phyloP scores from a whole-genome alignment of 1,140 invertebrate genomes.

The Cydia strobilella region DNA sequence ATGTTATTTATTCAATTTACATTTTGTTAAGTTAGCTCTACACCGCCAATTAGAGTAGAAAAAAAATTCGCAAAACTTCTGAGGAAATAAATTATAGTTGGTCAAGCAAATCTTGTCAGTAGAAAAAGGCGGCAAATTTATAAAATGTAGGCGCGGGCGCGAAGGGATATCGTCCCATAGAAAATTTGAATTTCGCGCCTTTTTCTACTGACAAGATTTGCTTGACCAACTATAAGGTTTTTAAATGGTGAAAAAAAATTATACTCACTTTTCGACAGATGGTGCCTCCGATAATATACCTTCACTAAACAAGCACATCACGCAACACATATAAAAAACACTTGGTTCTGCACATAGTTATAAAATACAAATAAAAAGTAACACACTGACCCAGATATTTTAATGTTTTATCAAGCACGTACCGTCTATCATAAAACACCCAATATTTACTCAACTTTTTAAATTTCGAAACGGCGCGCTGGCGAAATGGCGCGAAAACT shows the following conservation, averaged over 20 bases:
- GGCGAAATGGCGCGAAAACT: constrained; percentile 36
- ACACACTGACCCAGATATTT: constrained; percentile 35
- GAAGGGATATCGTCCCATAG: no score
- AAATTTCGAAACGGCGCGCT: constrained; percentile 33
- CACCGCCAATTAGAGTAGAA: no score
- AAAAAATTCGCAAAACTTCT: no score
- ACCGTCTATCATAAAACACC: constrained; percentile 36
- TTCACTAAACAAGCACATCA: constrained; percentile 66
- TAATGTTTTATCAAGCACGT: constrained; percentile 25
- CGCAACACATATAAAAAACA: constrained; percentile 58
- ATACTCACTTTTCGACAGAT: constrained; percentile 76
- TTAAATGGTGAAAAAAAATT: background rate
- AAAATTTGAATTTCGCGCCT: no score
- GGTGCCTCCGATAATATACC: constrained; percentile 58
- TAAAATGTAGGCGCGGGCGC: no score
- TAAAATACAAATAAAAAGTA: constrained; percentile 39
- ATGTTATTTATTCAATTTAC: no score
- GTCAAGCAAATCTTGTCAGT: no score
- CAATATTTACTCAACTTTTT: constrained; percentile 35
- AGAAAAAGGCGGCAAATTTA: no score
- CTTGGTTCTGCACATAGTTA: constrained; percentile 60
- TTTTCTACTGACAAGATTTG: no score
- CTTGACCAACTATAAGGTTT: no score
- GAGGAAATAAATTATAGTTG: no score
- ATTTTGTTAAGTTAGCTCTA: no score